These are phyloP conservation scores for Cygnus olor DNA, from an alignment of 2,797 vertebrate genomes.

Conservation along the genomic window DNA sequence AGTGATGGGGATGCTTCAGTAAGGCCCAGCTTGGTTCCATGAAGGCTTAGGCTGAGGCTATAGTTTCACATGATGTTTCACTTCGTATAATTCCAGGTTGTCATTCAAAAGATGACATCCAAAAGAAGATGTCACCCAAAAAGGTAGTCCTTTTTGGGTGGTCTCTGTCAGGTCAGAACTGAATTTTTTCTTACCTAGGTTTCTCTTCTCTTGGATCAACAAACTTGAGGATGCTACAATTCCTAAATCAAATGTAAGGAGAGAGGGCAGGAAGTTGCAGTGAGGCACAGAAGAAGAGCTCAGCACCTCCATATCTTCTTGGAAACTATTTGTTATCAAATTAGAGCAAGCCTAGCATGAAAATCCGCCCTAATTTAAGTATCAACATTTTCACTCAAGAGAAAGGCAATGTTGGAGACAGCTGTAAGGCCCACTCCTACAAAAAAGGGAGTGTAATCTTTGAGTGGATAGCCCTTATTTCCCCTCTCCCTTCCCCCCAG, in stretches of 20 bases:
- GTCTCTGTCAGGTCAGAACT: neutral
- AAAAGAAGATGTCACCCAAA: neutral
- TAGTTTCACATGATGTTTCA: neutral
- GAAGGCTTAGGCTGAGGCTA: neutral
- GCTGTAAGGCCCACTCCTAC: neutral
- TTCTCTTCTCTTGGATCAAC: neutral
- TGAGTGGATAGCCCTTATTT: neutral
- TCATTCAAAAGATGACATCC: neutral
- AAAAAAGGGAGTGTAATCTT: neutral
- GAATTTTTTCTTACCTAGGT: neutral
- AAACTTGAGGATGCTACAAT: neutral
- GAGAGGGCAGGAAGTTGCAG: neutral
- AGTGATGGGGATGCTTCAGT: neutral
- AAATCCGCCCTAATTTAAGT: neutral
- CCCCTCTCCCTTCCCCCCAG: fast-evolving
- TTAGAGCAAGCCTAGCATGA: neutral
- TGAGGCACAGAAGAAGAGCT: neutral
- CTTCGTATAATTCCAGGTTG: neutral
- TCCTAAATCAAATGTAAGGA: neutral
- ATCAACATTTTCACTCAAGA: neutral
- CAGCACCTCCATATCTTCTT: neutral
- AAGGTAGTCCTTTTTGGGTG: neutral
- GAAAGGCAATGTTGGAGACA: neutral
- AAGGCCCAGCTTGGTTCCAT: neutral
- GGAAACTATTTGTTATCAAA: neutral